Base-by-base conservation (phyloP, 2,113 vertebrate species). In the Bubo scandiacus region DNA sequence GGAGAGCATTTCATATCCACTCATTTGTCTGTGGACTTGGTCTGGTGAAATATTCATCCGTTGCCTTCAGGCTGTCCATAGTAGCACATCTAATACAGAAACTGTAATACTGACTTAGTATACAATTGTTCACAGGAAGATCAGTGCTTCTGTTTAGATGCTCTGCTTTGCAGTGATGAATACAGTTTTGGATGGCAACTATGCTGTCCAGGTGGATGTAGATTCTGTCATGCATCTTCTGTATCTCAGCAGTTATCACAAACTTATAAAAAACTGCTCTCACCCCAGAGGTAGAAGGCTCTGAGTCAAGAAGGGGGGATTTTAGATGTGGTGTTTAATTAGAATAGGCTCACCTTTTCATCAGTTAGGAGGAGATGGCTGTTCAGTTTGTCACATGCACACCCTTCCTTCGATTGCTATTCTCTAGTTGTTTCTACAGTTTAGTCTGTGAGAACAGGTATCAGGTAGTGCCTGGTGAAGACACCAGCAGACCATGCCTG, bases 51-150 rank as follows among this genome's bases (percentile, higher is more conserved):
- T 52, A 52, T 1, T 90, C 23, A 59, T 15, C 6, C 51, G 85
- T 71, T 91, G 13, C 79, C n/a, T 81, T 63, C 29, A 74, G 23
- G 32, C 61, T 79, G 38, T 38, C 32, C 11, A 1, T 19, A 85
- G 30, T 21, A 36, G 42, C 12, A 22, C 9, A 42, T 38, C 2
- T 71, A 59, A 67, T 32, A 16, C 11, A 26, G 71, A 87, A 85
- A 34, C 10, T 12, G 6, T 52, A 45, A 66, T 47, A 52, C 7
- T 25, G 45, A 36, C 34, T 29, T 30, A n/a, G 13, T 36, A 21
- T 22, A 12, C 19, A 25, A 0, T 25, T 51, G 13, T 54, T 88
- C 26, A 5, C 1, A 0, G 51, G 67, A 47, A 61, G 32, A n/a
- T 68, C 38, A 55, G 0, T 80, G 25, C 10, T 90, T 68, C 18